Base-by-base conservation (phyloP, 2,113 vertebrate species). In the Malaclemys terrapin region DNA sequence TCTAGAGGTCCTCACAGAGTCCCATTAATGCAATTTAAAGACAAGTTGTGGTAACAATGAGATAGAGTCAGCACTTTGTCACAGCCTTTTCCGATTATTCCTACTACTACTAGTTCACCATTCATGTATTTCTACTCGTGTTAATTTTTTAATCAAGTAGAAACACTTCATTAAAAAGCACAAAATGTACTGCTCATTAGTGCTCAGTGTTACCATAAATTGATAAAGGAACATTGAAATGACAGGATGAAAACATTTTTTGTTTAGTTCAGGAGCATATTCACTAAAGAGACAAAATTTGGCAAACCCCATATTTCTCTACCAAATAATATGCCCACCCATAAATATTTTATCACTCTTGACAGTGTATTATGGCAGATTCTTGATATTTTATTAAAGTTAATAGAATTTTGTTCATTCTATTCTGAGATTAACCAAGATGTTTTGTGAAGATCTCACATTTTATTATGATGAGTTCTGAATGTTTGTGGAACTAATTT, bases 111-210 rank as follows among this genome's bases (percentile, higher is more conserved):
- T 84, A 57, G 42, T 35, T 87, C 72, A 57, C 22, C 0, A 1
- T 92, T 87, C 53, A 65, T 25, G 5, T 25, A 76, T 76, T 76
- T 76, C 72, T 78, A 9, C 90, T 50, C 59, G 27, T 84, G 35
- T 89, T 62, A 69, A 89, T 24, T 75, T 72, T 38, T 42, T 88
- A 76, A 78, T 56, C 19, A 52, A 88, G 45, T 82, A 87, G 27
- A 88, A 89, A 91, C 22, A 6, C 19, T 89, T 85, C 90, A 31
- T 93, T 90, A 89, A 91, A 91, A 96, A 95, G 81, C n/a, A 89
- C 54, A 87, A 1, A 84, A 22, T 35, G 10, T 78, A 47, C 24
- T 50, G 45, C 0, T 89, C 38, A n/a, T 86, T 80, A 65, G 35
- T 83, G 29, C 53, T 84, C 31, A 85, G 16, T n/a, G 17, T 82